Conservation (phyloP, 2,113 vertebrate genomes). For the Ondatra zibethicus region DNA sequence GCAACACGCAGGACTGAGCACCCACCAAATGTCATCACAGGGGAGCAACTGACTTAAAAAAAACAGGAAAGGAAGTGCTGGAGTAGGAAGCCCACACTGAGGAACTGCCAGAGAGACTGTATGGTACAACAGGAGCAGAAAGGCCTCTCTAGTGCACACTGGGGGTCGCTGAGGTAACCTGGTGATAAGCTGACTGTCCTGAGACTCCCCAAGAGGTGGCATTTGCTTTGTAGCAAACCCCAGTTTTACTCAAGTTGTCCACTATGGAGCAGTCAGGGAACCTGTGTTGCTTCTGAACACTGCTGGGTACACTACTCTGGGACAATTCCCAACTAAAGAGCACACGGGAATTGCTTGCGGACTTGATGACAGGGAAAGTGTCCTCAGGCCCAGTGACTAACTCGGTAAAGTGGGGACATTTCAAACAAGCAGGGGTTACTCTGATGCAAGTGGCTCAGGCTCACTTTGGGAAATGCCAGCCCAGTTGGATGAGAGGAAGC, state of each 20-base stretch:
- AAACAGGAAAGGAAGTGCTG: not conserved
- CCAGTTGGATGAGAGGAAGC: not conserved
- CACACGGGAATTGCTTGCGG: not conserved
- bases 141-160: not conserved
- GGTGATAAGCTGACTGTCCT: not conserved
- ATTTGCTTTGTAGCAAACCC: not conserved
- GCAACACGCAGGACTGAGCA: not conserved
- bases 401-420: not conserved
- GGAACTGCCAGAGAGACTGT: not conserved
- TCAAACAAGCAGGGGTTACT: not conserved
- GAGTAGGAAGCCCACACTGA: not conserved
- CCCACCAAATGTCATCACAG: not conserved
- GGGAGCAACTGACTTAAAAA: not conserved
- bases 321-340: not conserved
- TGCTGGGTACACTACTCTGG: not conserved
- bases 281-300: not conserved
- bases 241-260: not conserved
- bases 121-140: not conserved
- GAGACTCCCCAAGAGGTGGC: not conserved
- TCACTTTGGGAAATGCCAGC: not conserved
- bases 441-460: not conserved
- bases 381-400: not conserved
- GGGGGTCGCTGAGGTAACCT: not conserved
- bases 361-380: not conserved
- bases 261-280: not conserved